These are phyloP conservation scores for Daboia siamensis DNA, from an alignment of 2,113 vertebrate species.

Conservation along the genomic window DNA sequence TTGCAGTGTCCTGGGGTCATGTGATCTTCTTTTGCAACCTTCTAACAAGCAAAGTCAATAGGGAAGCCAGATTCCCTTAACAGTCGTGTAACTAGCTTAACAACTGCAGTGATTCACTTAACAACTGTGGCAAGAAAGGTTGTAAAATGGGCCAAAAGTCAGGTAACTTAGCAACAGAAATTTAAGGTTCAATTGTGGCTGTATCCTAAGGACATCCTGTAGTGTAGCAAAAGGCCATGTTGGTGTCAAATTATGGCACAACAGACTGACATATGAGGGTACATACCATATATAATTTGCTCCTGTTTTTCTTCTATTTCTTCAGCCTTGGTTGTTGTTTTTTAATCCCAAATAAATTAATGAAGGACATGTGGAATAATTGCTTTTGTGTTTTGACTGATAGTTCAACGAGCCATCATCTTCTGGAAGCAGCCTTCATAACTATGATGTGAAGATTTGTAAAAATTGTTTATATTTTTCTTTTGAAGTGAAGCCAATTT, in stretches of 20 bases:
- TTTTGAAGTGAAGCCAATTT: background rate
- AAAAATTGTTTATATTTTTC: background rate
- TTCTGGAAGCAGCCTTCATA: background rate
- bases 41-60: no score
- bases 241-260: background rate
- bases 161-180: no score
- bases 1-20: no score
- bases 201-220: no score
- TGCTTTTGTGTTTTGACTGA: background rate
- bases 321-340: background rate
- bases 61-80: no score
- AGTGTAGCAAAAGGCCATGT: background rate
- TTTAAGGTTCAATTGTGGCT: no score
- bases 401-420: background rate
- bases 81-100: no score
- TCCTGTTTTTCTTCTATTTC: background rate
- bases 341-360: background rate
- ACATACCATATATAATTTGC: background rate
- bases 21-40: no score
- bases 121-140: no score
- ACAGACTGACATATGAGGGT: background rate
- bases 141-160: no score
- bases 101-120: no score
- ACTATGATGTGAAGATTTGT: background rate
- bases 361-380: background rate